These are phyloP conservation scores for Tinamus guttatus DNA, from an alignment of 2,113 vertebrate genomes.

Conservation along the genomic window DNA sequence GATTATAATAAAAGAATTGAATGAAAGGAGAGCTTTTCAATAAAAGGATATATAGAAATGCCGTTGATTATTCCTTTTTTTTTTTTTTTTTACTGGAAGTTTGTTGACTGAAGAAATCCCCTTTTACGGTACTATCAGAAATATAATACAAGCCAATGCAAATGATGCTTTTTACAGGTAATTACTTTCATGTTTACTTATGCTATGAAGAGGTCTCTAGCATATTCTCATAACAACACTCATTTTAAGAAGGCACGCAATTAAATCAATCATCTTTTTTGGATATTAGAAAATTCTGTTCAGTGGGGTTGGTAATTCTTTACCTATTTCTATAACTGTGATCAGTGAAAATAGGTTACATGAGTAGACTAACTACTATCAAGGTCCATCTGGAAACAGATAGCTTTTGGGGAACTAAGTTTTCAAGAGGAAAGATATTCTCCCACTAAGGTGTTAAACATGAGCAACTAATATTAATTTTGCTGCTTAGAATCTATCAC, in stretches of 20 bases:
- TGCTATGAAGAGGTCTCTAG: neutral
- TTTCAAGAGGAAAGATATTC: neutral
- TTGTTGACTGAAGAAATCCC: neutral
- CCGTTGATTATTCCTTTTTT: neutral
- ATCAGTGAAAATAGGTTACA: neutral
- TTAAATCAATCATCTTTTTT: neutral
- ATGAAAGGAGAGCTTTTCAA: neutral
- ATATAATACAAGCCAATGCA: neutral
- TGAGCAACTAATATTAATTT: neutral
- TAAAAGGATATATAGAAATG: neutral
- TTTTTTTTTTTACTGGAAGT: neutral
- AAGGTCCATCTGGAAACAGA: neutral
- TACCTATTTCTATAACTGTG: neutral
- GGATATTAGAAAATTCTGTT: neutral
- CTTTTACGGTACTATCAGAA: neutral
- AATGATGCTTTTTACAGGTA: accelerated
- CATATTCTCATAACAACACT: neutral
- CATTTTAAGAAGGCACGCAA: neutral
- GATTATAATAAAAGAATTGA: neutral
- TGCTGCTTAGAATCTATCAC: neutral
- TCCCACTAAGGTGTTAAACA: neutral
- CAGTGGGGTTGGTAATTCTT: neutral
- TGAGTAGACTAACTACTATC: no score
- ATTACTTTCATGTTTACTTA: neutral
- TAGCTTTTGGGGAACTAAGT: neutral